These are phyloP conservation scores for Campopleginae sp. DNA, from an alignment of 2,888 invertebrate genomes.

Conservation along the genomic window DNA sequence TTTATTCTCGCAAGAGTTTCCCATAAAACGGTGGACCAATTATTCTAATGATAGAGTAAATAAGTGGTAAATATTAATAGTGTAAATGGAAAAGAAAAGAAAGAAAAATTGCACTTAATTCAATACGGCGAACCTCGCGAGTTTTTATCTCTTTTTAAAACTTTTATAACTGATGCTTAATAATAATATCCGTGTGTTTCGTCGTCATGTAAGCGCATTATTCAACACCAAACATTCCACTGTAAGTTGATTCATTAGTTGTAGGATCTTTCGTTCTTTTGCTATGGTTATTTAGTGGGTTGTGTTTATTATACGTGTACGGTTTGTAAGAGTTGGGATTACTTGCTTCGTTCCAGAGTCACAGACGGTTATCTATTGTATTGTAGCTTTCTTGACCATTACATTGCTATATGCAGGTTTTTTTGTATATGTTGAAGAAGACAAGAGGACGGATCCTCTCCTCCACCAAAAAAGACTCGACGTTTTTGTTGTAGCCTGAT, in stretches of 20 bases:
- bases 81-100: constrained; percentile 46
- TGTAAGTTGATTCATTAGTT: constrained; percentile 53
- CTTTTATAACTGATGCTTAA: constrained; percentile 37
- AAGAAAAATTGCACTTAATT: constrained; percentile 56
- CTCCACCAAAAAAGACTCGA: constrained; percentile 30
- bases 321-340: constrained; percentile 45
- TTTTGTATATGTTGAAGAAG: constrained; percentile 28
- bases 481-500: constrained; percentile 8
- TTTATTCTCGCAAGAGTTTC: constrained; percentile 49
- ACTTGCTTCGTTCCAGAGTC: constrained; percentile 37
- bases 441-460: constrained; percentile 41
- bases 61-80: constrained; percentile 34
- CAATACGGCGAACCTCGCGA: constrained; percentile 35
- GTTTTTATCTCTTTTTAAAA: constrained; percentile 35
- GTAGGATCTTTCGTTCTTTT: constrained; percentile 35
- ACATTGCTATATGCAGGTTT: constrained; percentile 8
- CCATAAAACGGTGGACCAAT: constrained; percentile 44
- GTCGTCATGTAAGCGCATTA: constrained; percentile 49
- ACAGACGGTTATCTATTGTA: constrained; percentile 46
- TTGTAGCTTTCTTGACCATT: constrained; percentile 11
- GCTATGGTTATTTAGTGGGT: constrained; percentile 50
- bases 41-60: constrained; percentile 54
- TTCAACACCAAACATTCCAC: constrained; percentile 62
- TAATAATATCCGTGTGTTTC: constrained; percentile 60
- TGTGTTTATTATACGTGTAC: constrained; percentile 26